phyloP scores from a whole-genome alignment of 2,888 invertebrate species.

The Macaria liturata region DNA sequence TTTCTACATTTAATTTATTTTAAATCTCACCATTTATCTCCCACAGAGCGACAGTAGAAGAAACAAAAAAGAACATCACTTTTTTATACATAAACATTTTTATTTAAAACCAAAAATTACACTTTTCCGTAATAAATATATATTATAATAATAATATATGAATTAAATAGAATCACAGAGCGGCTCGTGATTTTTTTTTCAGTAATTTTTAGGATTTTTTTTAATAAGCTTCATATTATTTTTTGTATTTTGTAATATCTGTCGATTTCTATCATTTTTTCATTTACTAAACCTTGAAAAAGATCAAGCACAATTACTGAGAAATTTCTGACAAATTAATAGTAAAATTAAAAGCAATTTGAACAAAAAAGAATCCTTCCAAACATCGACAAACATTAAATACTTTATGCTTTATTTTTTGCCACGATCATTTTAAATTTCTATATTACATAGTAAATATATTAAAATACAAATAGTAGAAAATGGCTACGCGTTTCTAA shows the following conservation, averaged over 20 bases:
- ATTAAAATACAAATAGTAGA: slow-evolving; percentile 11
- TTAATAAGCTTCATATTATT: slow-evolving; percentile 6
- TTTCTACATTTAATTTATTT: no score
- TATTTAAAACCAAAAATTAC: slow-evolving; percentile 21
- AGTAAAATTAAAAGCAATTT: not conserved
- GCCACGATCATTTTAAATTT: not conserved
- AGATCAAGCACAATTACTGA: not conserved
- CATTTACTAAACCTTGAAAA: no score
- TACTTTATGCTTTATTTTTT: not conserved
- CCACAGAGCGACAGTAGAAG: not conserved
- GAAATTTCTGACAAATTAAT: not conserved
- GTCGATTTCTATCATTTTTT: not conserved
- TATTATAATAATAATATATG: slow-evolving; percentile 9
- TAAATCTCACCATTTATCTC: no score
- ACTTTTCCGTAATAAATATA: slow-evolving; percentile 17
- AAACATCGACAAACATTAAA: not conserved
- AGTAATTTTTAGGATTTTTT: slow-evolving; percentile 2
- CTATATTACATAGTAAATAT: not conserved
- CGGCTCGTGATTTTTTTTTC: slow-evolving; percentile 23
- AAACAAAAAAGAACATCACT: slow-evolving; percentile 19
- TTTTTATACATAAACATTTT: slow-evolving; percentile 18
- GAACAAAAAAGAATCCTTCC: not conserved
- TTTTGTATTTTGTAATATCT: not conserved
- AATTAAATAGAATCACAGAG: slow-evolving; percentile 26
- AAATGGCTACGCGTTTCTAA: slow-evolving; percentile 11